Evolutionary conservation across 2,113 vertebrate genomes (phyloP).

Genomic region (Plecotus auritus): DNA sequence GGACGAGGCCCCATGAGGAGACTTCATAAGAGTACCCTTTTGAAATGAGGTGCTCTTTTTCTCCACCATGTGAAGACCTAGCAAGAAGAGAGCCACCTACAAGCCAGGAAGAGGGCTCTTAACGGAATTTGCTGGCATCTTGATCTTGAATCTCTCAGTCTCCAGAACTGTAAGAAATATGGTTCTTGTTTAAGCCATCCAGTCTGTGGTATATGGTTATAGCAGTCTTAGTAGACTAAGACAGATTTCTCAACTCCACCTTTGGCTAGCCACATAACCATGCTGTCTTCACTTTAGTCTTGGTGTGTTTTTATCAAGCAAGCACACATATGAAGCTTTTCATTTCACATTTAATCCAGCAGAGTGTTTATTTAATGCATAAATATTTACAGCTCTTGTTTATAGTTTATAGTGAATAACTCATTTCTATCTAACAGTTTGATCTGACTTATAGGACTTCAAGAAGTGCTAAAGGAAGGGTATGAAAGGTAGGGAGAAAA

Average conservation of each 20-base stretch:
- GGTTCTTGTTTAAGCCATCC: background rate
- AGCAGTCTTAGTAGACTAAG: background rate
- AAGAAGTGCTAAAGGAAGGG: background rate
- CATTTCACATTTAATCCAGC: background rate
- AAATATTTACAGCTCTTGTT: background rate
- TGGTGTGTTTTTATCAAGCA: background rate
- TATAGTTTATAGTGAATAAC: background rate
- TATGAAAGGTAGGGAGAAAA: background rate
- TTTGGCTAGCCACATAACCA: background rate
- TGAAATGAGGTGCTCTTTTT: background rate
- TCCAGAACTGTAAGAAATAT: background rate
- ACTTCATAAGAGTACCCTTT: background rate
- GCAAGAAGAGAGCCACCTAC: background rate
- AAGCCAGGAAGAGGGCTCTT: background rate
- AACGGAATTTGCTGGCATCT: background rate
- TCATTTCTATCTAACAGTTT: background rate
- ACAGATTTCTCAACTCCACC: background rate
- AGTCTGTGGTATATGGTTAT: background rate
- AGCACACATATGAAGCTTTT: background rate
- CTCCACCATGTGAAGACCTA: background rate
- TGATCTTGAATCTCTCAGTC: background rate
- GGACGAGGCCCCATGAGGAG: background rate
- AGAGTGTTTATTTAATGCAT: background rate
- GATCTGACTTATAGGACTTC: background rate
- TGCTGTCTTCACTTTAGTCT: background rate